Conservation (phyloP, 1,140 invertebrate species). For the Leptonema lineaticorne region DNA sequence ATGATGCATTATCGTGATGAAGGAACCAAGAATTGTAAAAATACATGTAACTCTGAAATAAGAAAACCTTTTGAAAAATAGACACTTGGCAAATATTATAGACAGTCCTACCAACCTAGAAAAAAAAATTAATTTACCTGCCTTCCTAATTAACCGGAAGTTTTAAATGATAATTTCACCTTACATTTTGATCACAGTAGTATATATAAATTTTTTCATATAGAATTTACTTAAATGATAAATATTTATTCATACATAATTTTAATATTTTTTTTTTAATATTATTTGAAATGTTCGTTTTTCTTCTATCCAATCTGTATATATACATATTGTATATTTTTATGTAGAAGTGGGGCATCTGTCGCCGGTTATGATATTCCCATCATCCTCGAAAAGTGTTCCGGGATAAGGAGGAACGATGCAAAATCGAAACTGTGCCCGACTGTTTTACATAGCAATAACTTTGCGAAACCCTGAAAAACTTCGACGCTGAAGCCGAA, state of each 20-base stretch:
- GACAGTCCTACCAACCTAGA: too few relatives aligned
- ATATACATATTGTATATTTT: background rate
- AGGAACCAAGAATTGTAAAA: too few relatives aligned
- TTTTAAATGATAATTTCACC: too few relatives aligned
- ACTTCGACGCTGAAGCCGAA: constrained; percentile 16
- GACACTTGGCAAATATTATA: too few relatives aligned
- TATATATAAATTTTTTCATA: too few relatives aligned
- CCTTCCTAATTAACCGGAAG: too few relatives aligned
- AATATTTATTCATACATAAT: background rate
- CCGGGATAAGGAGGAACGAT: constrained; percentile 17
- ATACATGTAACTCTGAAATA: too few relatives aligned
- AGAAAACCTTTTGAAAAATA: too few relatives aligned
- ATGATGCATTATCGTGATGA: too few relatives aligned
- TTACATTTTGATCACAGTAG: too few relatives aligned
- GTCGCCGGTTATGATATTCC: constrained; percentile 29
- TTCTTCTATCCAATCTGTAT: background rate
- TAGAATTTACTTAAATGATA: too few relatives aligned
- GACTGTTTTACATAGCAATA: constrained; percentile 28
- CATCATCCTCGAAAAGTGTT: constrained; percentile 30
- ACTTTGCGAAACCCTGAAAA: constrained; percentile 18
- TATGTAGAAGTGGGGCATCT: constrained; percentile 8
- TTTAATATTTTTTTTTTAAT: background rate
- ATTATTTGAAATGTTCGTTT: background rate
- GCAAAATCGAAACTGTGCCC: constrained; percentile 26
- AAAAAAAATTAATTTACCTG: too few relatives aligned